Evolutionary conservation across 1,140 invertebrate species (phyloP), one percentile per base, ranked within the genome.

Genomic region (Andrena cerasifolii): DNA sequence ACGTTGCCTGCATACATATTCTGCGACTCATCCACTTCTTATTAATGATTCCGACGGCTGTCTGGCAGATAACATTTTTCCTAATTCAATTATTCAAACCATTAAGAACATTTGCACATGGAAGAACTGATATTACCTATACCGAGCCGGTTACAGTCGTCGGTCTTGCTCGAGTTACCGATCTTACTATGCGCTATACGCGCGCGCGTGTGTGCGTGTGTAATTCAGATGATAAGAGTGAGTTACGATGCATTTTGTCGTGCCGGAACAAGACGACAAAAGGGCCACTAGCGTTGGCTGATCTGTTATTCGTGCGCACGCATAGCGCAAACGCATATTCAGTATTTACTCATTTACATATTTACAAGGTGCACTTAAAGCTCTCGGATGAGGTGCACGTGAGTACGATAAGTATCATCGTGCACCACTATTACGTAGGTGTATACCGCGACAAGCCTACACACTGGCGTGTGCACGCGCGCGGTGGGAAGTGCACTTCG

Each of bases 361-460:
- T 76, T 76, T 76, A 68, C 73, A 76, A 76, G 73, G 31, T 68
- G 63, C 73, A 76, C 65, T 76, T 68, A 76, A 68, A 51, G 14
- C 40, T 28, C 51, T 56, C 21, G 72, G 72, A 67, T 67, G 51
- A 67, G 65, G 40, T 47, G 73, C 65, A 67, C 73, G 73, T 47
- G 65, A 76, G 31, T 28, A 49, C 65, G 73, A 76, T 68, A 68
- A 68, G 40, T 76, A 76, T 10, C 36, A 40, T 68, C 63, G 53
- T 49, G 65, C 40, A 40, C 21, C 63, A 43, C 73, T 76, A 58
- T 68, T 49, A 68, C 65, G 73, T 76, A 36, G 73, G 73, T 68
- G 63, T 66, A 67, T 36, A n/a, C n/a, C 72, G 28, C 14, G 36
- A 14, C 21, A n/a, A 21, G 31, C 53, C 53, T 18, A 58, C 63